Evolutionary conservation across 2,888 invertebrate species (phyloP).

Genomic region (Diarsia mendica): DNA sequence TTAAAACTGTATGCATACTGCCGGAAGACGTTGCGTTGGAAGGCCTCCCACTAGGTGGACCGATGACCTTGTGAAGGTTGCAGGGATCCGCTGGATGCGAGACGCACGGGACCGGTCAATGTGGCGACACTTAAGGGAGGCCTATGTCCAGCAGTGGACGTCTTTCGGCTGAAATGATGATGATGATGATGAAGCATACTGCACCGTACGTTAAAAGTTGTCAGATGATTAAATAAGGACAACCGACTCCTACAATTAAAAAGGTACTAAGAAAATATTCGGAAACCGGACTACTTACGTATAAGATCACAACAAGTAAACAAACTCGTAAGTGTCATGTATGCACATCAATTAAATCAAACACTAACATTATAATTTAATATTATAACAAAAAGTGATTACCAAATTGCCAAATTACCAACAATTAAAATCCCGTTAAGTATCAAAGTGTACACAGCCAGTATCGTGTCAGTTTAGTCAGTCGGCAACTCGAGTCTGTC

Average conservation of each 20-base stretch:
- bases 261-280: background rate
- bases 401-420: background rate
- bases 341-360: background rate
- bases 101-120: too few relatives aligned
- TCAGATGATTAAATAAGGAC: background rate
- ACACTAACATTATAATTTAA: background rate
- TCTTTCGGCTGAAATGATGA: too few relatives aligned
- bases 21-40: too few relatives aligned
- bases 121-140: too few relatives aligned
- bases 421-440: constrained; percentile 32
- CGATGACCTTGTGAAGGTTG: too few relatives aligned
- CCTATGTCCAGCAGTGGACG: too few relatives aligned
- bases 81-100: too few relatives aligned
- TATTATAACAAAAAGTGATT: background rate
- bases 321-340: background rate
- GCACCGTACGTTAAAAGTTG: too few relatives aligned
- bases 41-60: too few relatives aligned
- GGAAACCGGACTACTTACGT: background rate
- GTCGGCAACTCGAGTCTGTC: constrained; percentile 31
- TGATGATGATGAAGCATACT: too few relatives aligned
- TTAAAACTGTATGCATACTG: too few relatives aligned
- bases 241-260: background rate
- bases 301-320: background rate
- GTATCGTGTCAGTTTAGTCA: constrained; percentile 53
- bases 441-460: constrained; percentile 9